These are phyloP conservation scores for Plotosus lineatus DNA, from an alignment of 2,113 vertebrate genomes.

Conservation along the genomic window DNA sequence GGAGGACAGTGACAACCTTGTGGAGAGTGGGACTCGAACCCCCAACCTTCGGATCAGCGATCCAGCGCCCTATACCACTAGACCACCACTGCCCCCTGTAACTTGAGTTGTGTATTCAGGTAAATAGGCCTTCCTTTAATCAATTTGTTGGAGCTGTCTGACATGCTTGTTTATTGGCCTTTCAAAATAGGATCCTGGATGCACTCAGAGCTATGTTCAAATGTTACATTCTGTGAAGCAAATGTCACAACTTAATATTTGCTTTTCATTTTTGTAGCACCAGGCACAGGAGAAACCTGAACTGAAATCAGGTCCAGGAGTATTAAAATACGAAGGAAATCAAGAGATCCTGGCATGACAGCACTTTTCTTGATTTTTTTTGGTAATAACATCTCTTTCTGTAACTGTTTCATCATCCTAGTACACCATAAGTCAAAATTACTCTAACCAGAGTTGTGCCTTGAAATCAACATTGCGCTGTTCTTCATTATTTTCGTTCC, in stretches of 20 bases:
- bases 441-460: background rate
- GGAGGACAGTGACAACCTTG: no score
- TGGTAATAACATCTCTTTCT: constrained; percentile 20
- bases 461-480: background rate
- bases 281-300: background rate
- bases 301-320: background rate
- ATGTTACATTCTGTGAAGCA: background rate
- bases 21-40: no score
- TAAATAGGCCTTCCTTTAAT: constrained; percentile 5
- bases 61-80: no score
- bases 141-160: constrained; percentile 2
- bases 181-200: background rate
- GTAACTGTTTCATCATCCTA: constrained; percentile 16
- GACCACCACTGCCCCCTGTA: no score
- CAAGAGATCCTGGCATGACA: constrained; percentile 15
- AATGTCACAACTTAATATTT: background rate
- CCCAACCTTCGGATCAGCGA: no score
- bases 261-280: constrained; percentile 14
- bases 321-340: background rate
- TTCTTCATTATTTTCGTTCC: background rate
- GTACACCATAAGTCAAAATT: background rate
- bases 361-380: background rate
- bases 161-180: background rate
- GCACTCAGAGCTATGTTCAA: constrained; percentile 1
- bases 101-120: background rate